Conservation (phyloP, 1,140 invertebrate genomes). For the Goniozus legneri region DNA sequence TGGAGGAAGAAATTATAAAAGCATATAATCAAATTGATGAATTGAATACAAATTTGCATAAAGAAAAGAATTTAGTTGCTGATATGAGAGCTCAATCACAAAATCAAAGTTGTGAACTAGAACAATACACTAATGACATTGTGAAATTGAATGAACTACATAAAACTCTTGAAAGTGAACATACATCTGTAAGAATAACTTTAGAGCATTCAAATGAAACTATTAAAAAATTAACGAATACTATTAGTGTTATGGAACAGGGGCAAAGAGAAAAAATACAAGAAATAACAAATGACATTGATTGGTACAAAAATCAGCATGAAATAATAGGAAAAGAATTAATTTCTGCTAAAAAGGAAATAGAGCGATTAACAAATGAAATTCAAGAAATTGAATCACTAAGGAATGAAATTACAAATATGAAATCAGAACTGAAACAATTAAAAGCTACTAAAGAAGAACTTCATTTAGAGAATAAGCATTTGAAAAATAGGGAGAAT, state of each 20-base stretch:
- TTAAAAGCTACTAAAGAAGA: conserved; percentile 15
- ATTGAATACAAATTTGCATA: conserved; percentile 4
- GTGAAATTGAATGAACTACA: conserved; percentile 15
- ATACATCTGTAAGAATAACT: conserved; percentile 20
- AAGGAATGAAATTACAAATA: conserved; percentile 23
- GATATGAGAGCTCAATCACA: conserved; percentile 16
- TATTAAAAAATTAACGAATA: conserved; percentile 17
- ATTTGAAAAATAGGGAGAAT: conserved; percentile 32
- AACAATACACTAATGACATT: conserved; percentile 15
- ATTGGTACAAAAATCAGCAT: conserved; percentile 4
- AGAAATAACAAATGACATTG: conserved; percentile 1
- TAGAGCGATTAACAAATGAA: conserved; percentile 24
- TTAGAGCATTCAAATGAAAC: conserved; percentile 22
- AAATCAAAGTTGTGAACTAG: conserved; percentile 16
- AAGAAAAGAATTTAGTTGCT: conserved; percentile 11
- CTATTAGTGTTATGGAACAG: no score
- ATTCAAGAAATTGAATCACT: conserved; percentile 30
- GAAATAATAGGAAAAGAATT: not conserved
- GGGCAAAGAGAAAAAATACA: not conserved
- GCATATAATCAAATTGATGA: conserved; percentile 16
- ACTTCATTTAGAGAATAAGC: conserved; percentile 26
- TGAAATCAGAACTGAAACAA: conserved; percentile 23
- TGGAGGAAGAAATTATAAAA: conserved; percentile 12
- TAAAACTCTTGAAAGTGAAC: conserved; percentile 12
- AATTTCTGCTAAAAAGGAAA: conserved; percentile 11